These are phyloP conservation scores for Blomia tropicalis DNA, from an alignment of 2,888 invertebrate genomes.

Conservation along the genomic window DNA sequence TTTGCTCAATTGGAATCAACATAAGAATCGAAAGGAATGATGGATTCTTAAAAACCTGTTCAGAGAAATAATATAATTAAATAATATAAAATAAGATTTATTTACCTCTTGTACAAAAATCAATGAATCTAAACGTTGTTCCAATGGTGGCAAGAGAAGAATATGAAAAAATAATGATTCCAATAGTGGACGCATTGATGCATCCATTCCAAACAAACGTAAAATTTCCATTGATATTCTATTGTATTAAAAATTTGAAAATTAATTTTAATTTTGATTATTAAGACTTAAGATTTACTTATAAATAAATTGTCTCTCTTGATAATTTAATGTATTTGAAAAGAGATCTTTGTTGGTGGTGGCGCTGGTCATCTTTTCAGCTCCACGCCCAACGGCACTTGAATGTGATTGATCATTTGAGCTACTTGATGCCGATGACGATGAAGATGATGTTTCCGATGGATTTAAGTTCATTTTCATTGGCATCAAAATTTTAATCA, in stretches of 20 bases:
- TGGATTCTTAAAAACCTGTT: conserved; percentile 52
- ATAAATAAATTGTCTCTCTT: conserved; percentile 8
- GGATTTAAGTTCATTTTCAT: not conserved
- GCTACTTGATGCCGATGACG: too few species aligned
- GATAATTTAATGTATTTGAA: conserved; percentile 1
- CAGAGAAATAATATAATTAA: conserved; percentile 19
- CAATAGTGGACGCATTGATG: conserved; percentile 61
- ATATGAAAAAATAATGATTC: conserved; percentile 85
- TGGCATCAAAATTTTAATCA: conserved; percentile 2
- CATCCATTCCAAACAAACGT: conserved; percentile 67
- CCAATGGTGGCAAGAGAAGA: conserved; percentile 67
- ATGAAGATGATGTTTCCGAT: too few species aligned
- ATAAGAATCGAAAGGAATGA: conserved; percentile 40
- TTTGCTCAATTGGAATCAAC: not conserved
- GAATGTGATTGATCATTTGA: not conserved
- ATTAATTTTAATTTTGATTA: conserved; percentile 17
- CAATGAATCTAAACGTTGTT: conserved; percentile 66
- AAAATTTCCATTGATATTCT: conserved; percentile 79
- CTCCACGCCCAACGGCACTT: conserved; percentile 17
- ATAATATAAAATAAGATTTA: not conserved
- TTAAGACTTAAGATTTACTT: not conserved
- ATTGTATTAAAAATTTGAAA: conserved; percentile 31
- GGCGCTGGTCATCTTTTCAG: not conserved
- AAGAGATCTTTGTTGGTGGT: not conserved
- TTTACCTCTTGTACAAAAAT: conserved; percentile 57